Evolutionary conservation across 2,113 vertebrate genomes (phyloP).

Genomic region (Castor canadensis): DNA sequence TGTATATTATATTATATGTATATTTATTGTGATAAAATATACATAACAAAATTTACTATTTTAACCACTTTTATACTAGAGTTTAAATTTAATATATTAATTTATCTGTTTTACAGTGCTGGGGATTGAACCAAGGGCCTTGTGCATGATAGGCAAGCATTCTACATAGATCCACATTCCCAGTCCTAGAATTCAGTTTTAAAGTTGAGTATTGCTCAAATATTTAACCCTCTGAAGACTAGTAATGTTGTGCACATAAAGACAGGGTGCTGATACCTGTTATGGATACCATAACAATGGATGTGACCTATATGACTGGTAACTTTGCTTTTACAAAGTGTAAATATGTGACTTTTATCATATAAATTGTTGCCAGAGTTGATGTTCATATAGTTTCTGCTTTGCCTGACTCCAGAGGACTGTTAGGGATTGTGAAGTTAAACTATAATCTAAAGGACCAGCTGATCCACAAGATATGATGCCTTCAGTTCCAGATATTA

Average conservation of each 20-base stretch:
- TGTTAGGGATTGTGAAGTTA: conserved; percentile 32
- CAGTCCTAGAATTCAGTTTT: background rate
- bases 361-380: background rate
- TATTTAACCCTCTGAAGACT: background rate
- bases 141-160: background rate
- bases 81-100: background rate
- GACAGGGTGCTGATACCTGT: background rate
- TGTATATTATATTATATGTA: too few relatives aligned
- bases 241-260: background rate
- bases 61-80: too few relatives aligned
- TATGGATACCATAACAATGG: background rate
- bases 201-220: background rate
- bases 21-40: too few relatives aligned
- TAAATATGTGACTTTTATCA: background rate
- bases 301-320: background rate
- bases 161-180: background rate
- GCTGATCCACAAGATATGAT: background rate
- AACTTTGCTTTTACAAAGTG: background rate
- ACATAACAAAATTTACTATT: too few relatives aligned
- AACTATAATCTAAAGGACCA: conserved; percentile 15
- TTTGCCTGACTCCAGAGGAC: background rate
- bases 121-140: background rate
- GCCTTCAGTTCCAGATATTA: background rate
- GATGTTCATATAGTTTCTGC: conserved; percentile 12
- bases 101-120: background rate